These are phyloP conservation scores for Pteronura brasiliensis DNA, from an alignment of 2,113 vertebrate genomes.

Conservation along the genomic window DNA sequence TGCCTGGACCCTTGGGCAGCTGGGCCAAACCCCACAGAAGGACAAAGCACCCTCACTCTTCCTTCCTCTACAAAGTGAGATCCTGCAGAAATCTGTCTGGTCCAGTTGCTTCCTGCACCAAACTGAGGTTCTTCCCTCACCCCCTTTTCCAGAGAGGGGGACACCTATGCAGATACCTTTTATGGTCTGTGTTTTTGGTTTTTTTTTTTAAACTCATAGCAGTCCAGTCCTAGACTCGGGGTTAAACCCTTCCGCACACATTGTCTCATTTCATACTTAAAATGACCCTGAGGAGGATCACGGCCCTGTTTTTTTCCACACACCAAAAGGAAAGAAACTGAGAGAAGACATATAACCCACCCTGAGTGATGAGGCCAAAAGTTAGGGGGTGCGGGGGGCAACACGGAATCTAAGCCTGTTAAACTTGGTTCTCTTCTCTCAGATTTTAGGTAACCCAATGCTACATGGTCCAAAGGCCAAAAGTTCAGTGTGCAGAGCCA, in stretches of 20 bases:
- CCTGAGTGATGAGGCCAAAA: no score
- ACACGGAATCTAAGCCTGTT: neutral
- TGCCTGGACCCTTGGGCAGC: rapidly evolving
- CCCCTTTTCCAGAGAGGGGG: rapidly evolving
- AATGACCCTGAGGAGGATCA: neutral
- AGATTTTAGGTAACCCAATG: neutral
- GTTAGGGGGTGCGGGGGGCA: neutral
- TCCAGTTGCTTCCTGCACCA: neutral
- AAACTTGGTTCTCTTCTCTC: neutral
- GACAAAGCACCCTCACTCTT: neutral
- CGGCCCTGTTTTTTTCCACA: neutral
- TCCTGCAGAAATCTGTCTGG: neutral
- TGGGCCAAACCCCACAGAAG: no score
- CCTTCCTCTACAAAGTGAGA: neutral
- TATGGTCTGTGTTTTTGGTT: no score
- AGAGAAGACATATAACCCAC: rapidly evolving
- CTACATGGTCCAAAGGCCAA: neutral
- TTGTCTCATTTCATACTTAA: neutral
- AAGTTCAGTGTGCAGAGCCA: neutral
- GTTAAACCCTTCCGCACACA: neutral
- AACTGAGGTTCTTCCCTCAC: neutral
- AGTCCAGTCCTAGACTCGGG: neutral
- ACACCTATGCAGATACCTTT: no score
- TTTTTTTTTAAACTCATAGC: neutral
- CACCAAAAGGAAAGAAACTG: neutral